A percentile compares a stretch with the other conserved stretches of the same genome.
These are phyloP conservation scores for Mallotus villosus DNA, from an alignment of 2,797 vertebrate genomes.

Conservation along the genomic window DNA sequence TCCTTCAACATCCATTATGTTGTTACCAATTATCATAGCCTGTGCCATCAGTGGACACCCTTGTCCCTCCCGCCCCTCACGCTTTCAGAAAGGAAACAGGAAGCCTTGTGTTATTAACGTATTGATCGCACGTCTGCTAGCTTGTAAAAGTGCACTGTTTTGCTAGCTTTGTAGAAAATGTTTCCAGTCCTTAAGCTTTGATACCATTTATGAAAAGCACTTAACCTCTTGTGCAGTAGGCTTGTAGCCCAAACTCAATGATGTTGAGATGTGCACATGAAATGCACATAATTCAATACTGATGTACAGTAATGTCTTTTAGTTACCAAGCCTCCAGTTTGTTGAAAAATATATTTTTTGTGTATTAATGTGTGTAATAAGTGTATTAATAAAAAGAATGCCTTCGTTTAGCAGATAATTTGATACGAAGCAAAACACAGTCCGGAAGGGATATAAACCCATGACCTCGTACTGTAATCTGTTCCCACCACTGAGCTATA, in stretches of 20 bases:
- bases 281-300: no score
- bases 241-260: neutral
- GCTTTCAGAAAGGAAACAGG: constrained; percentile 26
- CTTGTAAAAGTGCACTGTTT: constrained; percentile 19
- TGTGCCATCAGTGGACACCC: constrained; percentile 19
- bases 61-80: constrained; percentile 8
- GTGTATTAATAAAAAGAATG: no score
- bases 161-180: constrained; percentile 8
- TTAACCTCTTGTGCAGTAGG: neutral
- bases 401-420: no score
- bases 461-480: no score
- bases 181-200: neutral
- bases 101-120: constrained; percentile 70
- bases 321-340: no score
- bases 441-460: no score
- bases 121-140: constrained; percentile 55
- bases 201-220: neutral
- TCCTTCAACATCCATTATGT: neutral
- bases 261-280: neutral
- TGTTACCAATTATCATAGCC: neutral
- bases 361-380: no score
- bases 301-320: no score
- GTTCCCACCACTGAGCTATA: no score
- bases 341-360: no score
- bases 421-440: no score